A percentile compares a stretch with the other conserved stretches of the same genome.
These are phyloP conservation scores for Pristionchus mayeri DNA, from an alignment of 2,888 invertebrate species.

Conservation along the genomic window DNA sequence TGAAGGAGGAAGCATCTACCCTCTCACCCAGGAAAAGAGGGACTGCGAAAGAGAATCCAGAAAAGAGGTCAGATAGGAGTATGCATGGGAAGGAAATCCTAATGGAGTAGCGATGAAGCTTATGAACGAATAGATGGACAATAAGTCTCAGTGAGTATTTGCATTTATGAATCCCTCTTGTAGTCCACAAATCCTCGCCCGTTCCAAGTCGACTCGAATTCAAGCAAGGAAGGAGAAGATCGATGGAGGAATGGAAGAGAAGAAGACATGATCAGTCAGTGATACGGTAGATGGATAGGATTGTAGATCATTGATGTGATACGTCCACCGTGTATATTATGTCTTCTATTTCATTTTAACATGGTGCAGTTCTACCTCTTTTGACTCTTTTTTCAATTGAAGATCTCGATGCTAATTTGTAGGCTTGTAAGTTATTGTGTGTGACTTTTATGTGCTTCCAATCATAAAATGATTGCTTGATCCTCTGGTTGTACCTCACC, in stretches of 20 bases:
- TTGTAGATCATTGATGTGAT: not conserved
- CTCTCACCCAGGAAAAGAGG: not conserved
- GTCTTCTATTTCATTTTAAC: not conserved
- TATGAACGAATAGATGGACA: no score
- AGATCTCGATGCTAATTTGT: not conserved
- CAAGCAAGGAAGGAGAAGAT: constrained; percentile 22
- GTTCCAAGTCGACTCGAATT: constrained; percentile 9
- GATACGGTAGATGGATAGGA: constrained; percentile 2
- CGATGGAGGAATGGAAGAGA: not conserved
- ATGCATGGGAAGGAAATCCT: no score
- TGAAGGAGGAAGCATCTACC: not conserved
- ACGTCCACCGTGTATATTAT: not conserved
- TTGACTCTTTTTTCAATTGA: not conserved
- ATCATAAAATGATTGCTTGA: not conserved
- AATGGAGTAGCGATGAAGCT: no score
- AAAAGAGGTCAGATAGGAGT: not conserved
- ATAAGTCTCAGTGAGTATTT: no score
- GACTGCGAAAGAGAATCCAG: not conserved
- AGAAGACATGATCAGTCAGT: constrained; percentile 9
- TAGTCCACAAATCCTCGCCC: not conserved
- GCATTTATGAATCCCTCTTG: no score
- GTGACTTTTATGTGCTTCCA: not conserved
- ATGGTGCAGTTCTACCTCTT: not conserved
- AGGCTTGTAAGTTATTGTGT: not conserved
- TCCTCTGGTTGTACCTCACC: not conserved